Percentiles rank a stretch among this genome's conserved stretches.
Conservation (phyloP, 2,113 vertebrate genomes). For the Coptodon bakossiorum region DNA sequence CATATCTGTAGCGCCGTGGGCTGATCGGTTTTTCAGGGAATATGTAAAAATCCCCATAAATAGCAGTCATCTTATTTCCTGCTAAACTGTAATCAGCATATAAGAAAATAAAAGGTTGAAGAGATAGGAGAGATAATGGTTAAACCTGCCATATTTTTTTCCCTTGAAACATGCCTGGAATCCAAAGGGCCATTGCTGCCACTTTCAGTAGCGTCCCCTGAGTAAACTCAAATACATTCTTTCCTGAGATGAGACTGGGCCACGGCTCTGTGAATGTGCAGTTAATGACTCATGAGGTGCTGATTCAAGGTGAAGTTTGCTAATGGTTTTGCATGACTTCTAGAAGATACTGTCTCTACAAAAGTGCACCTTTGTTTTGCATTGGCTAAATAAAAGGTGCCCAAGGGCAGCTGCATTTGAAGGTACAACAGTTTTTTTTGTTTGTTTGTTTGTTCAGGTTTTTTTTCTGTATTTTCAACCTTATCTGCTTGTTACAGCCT, state of each 20-base stretch:
- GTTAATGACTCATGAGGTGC: constrained; percentile 56
- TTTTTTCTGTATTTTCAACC: not conserved
- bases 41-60: not conserved
- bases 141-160: not conserved
- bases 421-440: not conserved
- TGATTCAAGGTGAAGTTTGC: constrained; percentile 58
- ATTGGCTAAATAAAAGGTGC: constrained; percentile 40
- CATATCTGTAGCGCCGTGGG: not conserved
- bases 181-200: constrained; percentile 18
- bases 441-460: not conserved
- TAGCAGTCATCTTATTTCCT: not conserved
- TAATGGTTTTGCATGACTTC: constrained; percentile 33
- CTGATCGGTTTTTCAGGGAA: not conserved
- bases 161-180: not conserved
- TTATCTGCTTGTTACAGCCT: constrained; percentile 54
- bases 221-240: constrained; percentile 16
- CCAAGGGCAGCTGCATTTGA: constrained; percentile 13
- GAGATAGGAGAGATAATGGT: not conserved
- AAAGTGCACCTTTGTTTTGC: constrained; percentile 44
- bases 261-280: constrained; percentile 19
- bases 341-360: constrained; percentile 40
- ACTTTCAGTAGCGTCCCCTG: constrained; percentile 27
- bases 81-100: not conserved
- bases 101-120: not conserved
- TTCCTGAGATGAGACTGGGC: constrained; percentile 21